Percentiles rank a stretch among this genome's conserved stretches.
These are phyloP conservation scores for Onychomys arenicola DNA, from an alignment of 2,797 vertebrate species.

Conservation along the genomic window DNA sequence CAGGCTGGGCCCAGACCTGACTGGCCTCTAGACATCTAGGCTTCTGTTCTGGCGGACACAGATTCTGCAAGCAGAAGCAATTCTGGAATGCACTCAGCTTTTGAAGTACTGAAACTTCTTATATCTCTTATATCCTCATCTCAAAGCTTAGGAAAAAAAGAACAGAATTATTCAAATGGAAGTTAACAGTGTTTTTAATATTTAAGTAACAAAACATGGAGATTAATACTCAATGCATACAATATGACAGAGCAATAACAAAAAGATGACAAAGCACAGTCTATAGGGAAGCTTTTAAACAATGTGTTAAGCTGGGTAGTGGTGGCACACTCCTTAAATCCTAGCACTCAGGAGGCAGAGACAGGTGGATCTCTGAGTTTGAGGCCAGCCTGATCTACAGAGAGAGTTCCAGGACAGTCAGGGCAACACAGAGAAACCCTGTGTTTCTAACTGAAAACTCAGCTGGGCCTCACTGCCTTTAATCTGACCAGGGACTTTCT, in stretches of 20 bases:
- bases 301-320: neutral
- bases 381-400: neutral
- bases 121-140: neutral
- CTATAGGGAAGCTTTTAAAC: constrained; percentile 59
- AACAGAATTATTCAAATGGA: constrained; percentile 46
- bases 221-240: constrained; percentile 71
- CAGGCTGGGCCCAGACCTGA: neutral
- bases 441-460: constrained; percentile 1
- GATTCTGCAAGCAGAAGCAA: neutral
- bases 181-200: constrained; percentile 81
- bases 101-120: neutral
- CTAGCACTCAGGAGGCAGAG: neutral
- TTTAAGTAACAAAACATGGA: constrained; percentile 78
- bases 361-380: neutral
- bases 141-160: constrained; percentile 17
- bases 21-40: neutral
- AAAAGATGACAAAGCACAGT: constrained; percentile 46
- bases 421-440: neutral
- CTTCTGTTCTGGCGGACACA: neutral
- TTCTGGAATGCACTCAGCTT: neutral
- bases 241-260: constrained; percentile 51
- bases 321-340: neutral
- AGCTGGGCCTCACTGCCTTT: neutral
- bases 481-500: neutral
- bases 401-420: neutral